Percentiles rank a stretch among this genome's conserved stretches.
Conservation (phyloP, 2,888 invertebrate species). For the Spilarctia lutea region DNA sequence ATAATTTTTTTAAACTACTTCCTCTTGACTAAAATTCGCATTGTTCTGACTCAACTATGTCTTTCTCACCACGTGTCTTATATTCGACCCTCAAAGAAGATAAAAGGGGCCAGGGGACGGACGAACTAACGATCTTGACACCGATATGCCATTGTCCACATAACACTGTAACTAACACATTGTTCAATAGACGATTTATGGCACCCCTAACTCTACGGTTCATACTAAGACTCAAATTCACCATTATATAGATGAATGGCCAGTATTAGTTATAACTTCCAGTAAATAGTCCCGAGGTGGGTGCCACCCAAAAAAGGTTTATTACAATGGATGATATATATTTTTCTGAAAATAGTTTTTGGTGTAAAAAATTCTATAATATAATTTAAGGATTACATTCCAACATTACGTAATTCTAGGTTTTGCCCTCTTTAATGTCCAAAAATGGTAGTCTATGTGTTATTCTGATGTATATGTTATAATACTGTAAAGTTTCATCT, state of each 20-base stretch:
- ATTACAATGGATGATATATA: constrained; percentile 24
- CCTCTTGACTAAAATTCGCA: constrained; percentile 34
- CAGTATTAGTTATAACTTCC: constrained; percentile 62
- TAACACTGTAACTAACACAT: constrained; percentile 59
- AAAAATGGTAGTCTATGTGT: no score
- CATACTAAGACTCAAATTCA: constrained; percentile 57
- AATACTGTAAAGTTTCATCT: no score
- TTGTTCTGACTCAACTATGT: constrained; percentile 44
- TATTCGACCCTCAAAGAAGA: constrained; percentile 68
- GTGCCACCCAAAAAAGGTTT: constrained; percentile 33
- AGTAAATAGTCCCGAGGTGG: constrained; percentile 44
- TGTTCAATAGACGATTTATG: constrained; percentile 66
- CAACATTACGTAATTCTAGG: not conserved
- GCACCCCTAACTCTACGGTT: constrained; percentile 53
- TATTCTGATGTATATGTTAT: no score
- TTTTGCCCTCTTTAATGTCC: no score
- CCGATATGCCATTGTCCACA: constrained; percentile 69
- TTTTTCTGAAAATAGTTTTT: constrained; percentile 8
- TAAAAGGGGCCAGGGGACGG: constrained; percentile 56
- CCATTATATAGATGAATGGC: constrained; percentile 66
- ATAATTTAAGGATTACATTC: not conserved
- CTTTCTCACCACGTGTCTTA: constrained; percentile 59
- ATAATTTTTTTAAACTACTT: constrained; percentile 22
- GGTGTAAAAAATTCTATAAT: not conserved
- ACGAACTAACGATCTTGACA: constrained; percentile 71